Evolutionary conservation across 1,140 invertebrate species (phyloP), one percentile per base, ranked within the genome.

Genomic region (Ruditapes philippinarum): DNA sequence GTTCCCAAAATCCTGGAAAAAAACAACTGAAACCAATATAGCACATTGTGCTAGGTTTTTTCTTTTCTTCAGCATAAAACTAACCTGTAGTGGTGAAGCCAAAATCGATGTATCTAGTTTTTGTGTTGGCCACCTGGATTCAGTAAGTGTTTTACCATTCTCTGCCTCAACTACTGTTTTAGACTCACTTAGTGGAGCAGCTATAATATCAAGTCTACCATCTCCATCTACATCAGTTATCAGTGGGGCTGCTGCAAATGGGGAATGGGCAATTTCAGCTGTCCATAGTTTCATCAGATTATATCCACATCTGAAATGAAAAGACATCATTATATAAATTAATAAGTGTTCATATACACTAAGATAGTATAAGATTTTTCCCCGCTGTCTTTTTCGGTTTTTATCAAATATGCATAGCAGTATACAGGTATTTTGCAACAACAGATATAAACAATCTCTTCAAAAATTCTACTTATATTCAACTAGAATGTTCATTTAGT

Each of bases 21-120:
- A n/a, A n/a, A n/a, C n/a, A n/a, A n/a, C n/a, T n/a, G n/a, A n/a
- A n/a, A n/a, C n/a, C n/a, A n/a, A n/a, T n/a, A n/a, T n/a, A n/a
- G n/a, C n/a, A n/a, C n/a, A n/a, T n/a, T n/a, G n/a, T n/a, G n/a
- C n/a, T n/a, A n/a, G n/a, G n/a, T n/a, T n/a, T n/a, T n/a, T n/a
- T n/a, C n/a, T n/a, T n/a, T n/a, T n/a, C n/a, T n/a, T n/a, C n/a
- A n/a, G n/a, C n/a, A n/a, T n/a, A 73, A 28, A 33, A 38, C n/a
- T 25, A 65, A 95, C 94, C 92, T 94, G 94, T 38, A 95, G 62
- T 38, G 95, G 94, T 86, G 93, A 94, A 11, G 94, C 89, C 89
- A 94, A 91, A 19, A 95, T 89, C 17, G 94, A 94, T 33, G 85
- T 93, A 36, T 94, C 92, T 40, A 94, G 79, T 70, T 92, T 93